Percentiles rank a stretch among this genome's conserved stretches.
phyloP scores from a whole-genome alignment of 2,797 vertebrate species.

The Pangasius macronema region DNA sequence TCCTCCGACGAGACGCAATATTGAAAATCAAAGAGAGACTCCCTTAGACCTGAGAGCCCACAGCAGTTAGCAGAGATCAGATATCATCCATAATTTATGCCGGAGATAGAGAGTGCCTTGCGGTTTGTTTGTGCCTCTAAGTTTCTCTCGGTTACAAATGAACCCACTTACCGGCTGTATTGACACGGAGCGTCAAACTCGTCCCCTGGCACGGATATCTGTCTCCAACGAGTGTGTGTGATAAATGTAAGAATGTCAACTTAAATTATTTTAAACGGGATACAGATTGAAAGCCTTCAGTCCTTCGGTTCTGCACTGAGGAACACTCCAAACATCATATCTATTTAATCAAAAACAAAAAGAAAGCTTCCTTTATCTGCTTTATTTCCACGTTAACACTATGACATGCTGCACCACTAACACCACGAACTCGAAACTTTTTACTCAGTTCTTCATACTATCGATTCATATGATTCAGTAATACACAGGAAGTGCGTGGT shows the following conservation, averaged over 20 bases:
- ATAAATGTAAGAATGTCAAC: neutral
- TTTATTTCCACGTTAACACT: too few relatives aligned
- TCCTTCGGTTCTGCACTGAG: neutral
- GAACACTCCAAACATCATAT: too few relatives aligned
- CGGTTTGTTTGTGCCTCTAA: conserved; percentile 53
- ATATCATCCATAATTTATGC: conserved; percentile 57
- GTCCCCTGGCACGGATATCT: conserved; percentile 21
- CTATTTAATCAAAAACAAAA: too few relatives aligned
- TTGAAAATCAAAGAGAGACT: too few relatives aligned
- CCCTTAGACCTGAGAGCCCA: conserved; percentile 47
- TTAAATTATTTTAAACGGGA: neutral
- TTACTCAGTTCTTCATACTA: neutral
- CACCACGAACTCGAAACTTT: neutral
- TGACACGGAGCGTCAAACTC: conserved; percentile 18
- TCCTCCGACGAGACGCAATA: too few relatives aligned
- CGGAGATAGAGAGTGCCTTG: conserved; percentile 48
- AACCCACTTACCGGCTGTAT: conserved; percentile 35
- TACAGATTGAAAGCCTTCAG: neutral
- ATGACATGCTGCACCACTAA: too few relatives aligned
- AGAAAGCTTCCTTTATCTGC: too few relatives aligned
- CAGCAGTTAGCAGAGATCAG: conserved; percentile 56
- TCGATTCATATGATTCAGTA: too few relatives aligned
- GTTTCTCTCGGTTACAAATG: conserved; percentile 39
- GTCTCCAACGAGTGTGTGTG: neutral
- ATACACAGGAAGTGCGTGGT: neutral